These are phyloP conservation scores for Thereva unica DNA, from an alignment of 2,888 invertebrate species.

Conservation along the genomic window DNA sequence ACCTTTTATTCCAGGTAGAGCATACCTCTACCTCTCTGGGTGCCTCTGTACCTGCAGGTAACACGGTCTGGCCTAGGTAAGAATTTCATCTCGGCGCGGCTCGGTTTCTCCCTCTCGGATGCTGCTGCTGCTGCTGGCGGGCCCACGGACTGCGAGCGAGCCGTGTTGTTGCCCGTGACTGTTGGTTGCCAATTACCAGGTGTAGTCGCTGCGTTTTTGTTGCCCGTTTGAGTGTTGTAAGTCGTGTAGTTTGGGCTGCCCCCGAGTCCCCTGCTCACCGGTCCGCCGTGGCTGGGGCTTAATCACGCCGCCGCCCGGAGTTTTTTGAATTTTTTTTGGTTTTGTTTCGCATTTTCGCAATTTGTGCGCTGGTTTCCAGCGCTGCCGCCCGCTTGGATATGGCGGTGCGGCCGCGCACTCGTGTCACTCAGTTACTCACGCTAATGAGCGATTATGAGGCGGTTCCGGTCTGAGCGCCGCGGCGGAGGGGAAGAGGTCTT, in stretches of 20 bases:
- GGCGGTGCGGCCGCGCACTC: too few relatives aligned
- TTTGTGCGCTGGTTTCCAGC: too few relatives aligned
- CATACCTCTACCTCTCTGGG: background rate
- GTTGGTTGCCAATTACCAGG: conserved; percentile 28
- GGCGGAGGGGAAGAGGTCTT: too few relatives aligned
- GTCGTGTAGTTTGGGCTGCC: conserved; percentile 13
- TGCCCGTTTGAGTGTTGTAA: conserved; percentile 19
- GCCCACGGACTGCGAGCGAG: conserved; percentile 7
- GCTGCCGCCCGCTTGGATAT: too few relatives aligned
- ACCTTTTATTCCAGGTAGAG: background rate
- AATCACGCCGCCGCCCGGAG: too few relatives aligned
- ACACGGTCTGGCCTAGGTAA: background rate
- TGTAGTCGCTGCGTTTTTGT: conserved; percentile 18
- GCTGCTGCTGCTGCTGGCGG: background rate
- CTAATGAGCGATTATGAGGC: too few relatives aligned
- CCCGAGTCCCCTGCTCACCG: background rate
- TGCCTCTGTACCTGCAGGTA: conserved; percentile 4
- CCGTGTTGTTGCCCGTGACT: conserved; percentile 21
- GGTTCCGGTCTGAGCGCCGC: too few relatives aligned
- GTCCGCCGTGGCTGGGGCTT: background rate
- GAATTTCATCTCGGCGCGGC: conserved; percentile 15
- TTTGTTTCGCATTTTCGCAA: too few relatives aligned
- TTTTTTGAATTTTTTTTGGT: too few relatives aligned
- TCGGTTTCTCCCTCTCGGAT: background rate
- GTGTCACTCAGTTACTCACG: too few relatives aligned